Evolutionary conservation across 2,888 invertebrate genomes (phyloP).

Genomic region (Meteorus cinctellus): DNA sequence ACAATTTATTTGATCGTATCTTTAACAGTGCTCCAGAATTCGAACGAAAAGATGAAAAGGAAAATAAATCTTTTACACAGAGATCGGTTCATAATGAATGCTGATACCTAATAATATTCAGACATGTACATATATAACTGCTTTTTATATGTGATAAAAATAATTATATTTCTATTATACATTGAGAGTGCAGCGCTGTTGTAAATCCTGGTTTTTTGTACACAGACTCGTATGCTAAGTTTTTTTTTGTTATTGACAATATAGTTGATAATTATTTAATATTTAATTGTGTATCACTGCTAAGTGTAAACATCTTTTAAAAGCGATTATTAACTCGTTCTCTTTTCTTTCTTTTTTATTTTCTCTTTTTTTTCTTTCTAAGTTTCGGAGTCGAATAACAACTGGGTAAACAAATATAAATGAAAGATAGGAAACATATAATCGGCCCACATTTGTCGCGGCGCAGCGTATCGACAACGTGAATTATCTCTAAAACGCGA

Average conservation of each 20-base stretch:
- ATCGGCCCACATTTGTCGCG: conserved; percentile 20
- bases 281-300: conserved; percentile 63
- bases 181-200: conserved; percentile 67
- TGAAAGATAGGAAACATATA: conserved; percentile 18
- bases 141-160: conserved; percentile 71
- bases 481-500: conserved; percentile 10
- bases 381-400: neutral
- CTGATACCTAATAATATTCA: conserved; percentile 68
- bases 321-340: conserved; percentile 29
- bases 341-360: conserved; percentile 16
- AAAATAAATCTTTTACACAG: conserved; percentile 32
- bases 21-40: conserved; percentile 60
- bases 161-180: conserved; percentile 69
- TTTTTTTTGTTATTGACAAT: conserved; percentile 61
- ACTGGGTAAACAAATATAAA: conserved; percentile 2
- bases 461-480: conserved; percentile 16
- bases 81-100: conserved; percentile 57
- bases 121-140: conserved; percentile 71
- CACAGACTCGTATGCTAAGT: conserved; percentile 68
- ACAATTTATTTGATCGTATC: conserved; percentile 58
- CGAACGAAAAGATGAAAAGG: conserved; percentile 21
- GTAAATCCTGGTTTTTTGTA: conserved; percentile 72
- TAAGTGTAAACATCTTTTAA: conserved; percentile 52
- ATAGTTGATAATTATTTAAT: conserved; percentile 70
- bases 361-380: neutral